phyloP scores from a whole-genome alignment of 2,888 invertebrate genomes.

The Arge pagana region DNA sequence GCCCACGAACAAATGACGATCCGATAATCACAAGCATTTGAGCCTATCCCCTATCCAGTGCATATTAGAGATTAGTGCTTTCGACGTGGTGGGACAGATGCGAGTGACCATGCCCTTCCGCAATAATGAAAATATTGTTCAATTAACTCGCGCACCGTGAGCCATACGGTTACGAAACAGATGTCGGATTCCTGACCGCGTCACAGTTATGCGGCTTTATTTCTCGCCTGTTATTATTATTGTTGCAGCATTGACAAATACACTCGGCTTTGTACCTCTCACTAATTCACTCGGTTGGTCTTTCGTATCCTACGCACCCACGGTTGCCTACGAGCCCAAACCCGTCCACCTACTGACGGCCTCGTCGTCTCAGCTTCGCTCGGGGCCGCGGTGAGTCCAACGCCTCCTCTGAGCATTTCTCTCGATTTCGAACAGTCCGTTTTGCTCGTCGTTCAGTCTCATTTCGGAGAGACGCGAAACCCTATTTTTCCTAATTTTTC shows the following conservation, averaged over 20 bases:
- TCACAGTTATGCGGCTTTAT: background rate
- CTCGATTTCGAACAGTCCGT: no score
- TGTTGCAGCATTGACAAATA: no score
- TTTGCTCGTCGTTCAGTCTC: no score
- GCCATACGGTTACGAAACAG: background rate
- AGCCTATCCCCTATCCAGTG: background rate
- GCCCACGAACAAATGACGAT: no score
- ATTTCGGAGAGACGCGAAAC: no score
- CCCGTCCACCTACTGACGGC: slow-evolving; percentile 56
- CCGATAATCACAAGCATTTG: no score
- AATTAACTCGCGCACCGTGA: no score
- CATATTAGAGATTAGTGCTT: background rate
- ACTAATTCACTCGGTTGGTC: slow-evolving; percentile 2
- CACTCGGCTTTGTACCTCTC: slow-evolving; percentile 1
- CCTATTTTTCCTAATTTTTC: no score
- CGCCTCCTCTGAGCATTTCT: slow-evolving; percentile 1
- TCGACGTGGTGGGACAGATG: no score
- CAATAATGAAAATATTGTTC: slow-evolving; percentile 31
- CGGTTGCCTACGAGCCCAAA: slow-evolving; percentile 48
- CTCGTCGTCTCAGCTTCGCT: slow-evolving; percentile 42
- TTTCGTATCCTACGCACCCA: slow-evolving; percentile 22
- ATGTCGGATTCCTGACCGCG: slow-evolving; percentile 5
- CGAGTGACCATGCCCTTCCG: no score
- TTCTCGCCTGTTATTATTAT: background rate
- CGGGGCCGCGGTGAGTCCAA: background rate